Base-by-base conservation (phyloP, 1,140 invertebrate species). In the Drosophila aff. region DNA sequence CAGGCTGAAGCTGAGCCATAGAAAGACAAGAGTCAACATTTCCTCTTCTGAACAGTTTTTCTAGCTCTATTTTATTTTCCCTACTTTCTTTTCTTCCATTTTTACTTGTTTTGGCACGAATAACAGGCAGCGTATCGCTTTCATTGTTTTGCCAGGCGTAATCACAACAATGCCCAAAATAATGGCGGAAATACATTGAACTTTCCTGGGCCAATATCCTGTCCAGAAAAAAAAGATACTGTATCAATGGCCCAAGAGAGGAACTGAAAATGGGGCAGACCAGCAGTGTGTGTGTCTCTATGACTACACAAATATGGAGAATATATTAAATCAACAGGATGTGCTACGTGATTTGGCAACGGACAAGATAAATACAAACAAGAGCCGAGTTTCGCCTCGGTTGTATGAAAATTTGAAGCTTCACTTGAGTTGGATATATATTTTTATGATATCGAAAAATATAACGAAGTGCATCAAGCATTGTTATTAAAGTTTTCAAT, bases 291-390 rank as follows among this genome's bases (percentile, higher is more conserved):
- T 23, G 46, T 43, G 52, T 38, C 44, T 38, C 65, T 40, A 67
- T 40, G 63, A 28, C 36, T 23, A 69, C 26, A 33, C 63, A 68
- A 68, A 68, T 68, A 50, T 73, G 55, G 46, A 18, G 46, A 73
- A 73, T 38, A 69, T 69, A 73, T 73, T 72, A 73, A 73, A 61
- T 73, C 69, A 73, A 73, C 69, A 73, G 68, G 68, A 73, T 73
- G 46, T 74, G 68, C 71, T 73, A 74, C 68, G 68, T 74, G 71
- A 73, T 74, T 60, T 73, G 44, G 71, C 41, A 47, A 50, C 36
- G 67, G 66, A 26, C 21, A 59, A 41, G 67, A 69, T 49, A 73
- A 73, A 72, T 50, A 61, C n/a, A 61, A 60, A 60, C 26, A 73
- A 41, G 16, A 11, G 11, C 16, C 38, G 2, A 6, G 8, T 1